Conservation (phyloP, 2,888 invertebrate species). For the Limenitis arthemis region DNA sequence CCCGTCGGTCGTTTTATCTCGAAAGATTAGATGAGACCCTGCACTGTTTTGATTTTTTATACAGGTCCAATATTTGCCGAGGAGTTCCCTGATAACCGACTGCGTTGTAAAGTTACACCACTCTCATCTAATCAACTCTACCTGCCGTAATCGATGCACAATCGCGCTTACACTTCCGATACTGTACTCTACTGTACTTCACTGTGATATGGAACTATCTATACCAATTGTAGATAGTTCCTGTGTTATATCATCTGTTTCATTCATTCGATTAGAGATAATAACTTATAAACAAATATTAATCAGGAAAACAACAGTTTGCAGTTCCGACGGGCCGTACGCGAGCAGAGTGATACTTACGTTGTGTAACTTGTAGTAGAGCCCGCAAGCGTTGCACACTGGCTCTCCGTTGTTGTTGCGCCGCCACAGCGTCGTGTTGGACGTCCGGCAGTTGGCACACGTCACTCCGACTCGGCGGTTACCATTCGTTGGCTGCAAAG, state of each 20-base stretch:
- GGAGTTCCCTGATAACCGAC: constrained; percentile 69
- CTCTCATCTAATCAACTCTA: constrained; percentile 30
- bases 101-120: constrained; percentile 35
- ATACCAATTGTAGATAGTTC: constrained; percentile 6
- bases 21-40: constrained; percentile 70
- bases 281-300: constrained; percentile 1
- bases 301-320: background rate
- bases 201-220: constrained; percentile 21
- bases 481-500: constrained; percentile 66
- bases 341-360: constrained; percentile 57
- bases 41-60: constrained; percentile 66
- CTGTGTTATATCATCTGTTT: constrained; percentile 17
- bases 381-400: constrained; percentile 98
- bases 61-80: constrained; percentile 67
- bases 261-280: constrained; percentile 12
- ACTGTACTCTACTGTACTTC: background rate
- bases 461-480: constrained; percentile 82
- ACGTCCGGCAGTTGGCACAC: constrained; percentile 96
- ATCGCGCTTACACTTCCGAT: constrained; percentile 6
- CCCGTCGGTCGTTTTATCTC: constrained; percentile 61
- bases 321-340: background rate
- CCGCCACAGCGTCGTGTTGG: constrained; percentile 95
- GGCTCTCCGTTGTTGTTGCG: constrained; percentile 95
- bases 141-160: constrained; percentile 38
- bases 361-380: constrained; percentile 91